These are phyloP conservation scores for Diabrotica virgifera DNA, from an alignment of 1,140 invertebrate species.

Conservation along the genomic window DNA sequence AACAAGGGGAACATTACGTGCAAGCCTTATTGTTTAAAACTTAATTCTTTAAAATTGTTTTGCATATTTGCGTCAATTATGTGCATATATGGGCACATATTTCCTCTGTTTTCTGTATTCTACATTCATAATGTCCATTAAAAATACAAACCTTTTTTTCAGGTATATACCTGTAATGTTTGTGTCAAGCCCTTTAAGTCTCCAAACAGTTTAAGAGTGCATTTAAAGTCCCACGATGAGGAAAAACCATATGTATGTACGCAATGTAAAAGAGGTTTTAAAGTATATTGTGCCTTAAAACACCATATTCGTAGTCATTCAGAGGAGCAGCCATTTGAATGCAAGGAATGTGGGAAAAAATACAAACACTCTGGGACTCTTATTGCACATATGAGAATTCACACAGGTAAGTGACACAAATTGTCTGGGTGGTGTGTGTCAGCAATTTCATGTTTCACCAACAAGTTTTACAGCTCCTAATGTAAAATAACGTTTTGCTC, in stretches of 20 bases:
- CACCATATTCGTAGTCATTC: conserved; percentile 71
- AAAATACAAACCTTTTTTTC: conserved; percentile 13
- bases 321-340: conserved; percentile 61
- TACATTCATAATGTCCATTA: background rate
- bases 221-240: conserved; percentile 32
- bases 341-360: conserved; percentile 58
- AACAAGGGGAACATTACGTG: too few species aligned
- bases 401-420: conserved; percentile 37
- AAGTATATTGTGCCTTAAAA: conserved; percentile 54
- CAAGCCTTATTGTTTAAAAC: too few species aligned
- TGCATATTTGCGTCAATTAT: too few species aligned
- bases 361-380: conserved; percentile 49
- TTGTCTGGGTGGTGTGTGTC: background rate
- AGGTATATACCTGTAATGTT: conserved; percentile 31
- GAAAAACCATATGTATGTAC: conserved; percentile 49
- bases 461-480: background rate
- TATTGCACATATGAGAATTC: conserved; percentile 38
- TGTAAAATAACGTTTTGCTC: background rate
- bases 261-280: conserved; percentile 50
- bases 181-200: conserved; percentile 33
- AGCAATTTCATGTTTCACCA: too few species aligned
- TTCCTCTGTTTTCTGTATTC: too few species aligned
- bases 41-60: too few species aligned
- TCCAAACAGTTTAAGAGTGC: conserved; percentile 30
- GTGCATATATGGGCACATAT: too few species aligned